Percentiles rank a stretch among this genome's conserved stretches.
Evolutionary conservation across 1,140 invertebrate genomes (phyloP).

Genomic region (Brachionus koreanus): DNA sequence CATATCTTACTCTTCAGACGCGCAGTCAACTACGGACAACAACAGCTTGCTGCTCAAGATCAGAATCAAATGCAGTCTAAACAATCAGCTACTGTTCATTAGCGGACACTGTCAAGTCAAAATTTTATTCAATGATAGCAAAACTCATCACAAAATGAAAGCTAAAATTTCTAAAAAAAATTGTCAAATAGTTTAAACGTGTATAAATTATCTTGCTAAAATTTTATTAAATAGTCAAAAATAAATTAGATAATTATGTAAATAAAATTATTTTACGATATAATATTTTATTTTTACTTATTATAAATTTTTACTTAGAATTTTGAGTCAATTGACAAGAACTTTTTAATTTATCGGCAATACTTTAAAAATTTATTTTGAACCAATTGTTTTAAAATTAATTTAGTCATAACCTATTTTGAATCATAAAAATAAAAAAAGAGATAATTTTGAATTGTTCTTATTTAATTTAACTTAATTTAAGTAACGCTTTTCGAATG

Average conservation of each 20-base stretch:
- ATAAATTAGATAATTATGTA: background rate
- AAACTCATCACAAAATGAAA: background rate
- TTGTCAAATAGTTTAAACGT: background rate
- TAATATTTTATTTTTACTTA: background rate
- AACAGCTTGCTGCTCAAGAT: background rate
- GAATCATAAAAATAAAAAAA: no score
- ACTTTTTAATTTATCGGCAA: no score
- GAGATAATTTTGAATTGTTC: no score
- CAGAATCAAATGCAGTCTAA: conserved; percentile 28
- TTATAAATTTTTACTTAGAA: no score
- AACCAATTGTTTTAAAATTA: no score
- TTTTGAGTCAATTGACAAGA: no score
- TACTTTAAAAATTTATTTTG: no score
- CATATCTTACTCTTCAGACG: conserved; percentile 34
- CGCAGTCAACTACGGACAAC: conserved; percentile 11
- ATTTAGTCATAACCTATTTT: no score
- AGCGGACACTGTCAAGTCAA: background rate
- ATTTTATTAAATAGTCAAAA: background rate
- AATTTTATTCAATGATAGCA: background rate
- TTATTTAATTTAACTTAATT: no score
- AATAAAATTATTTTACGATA: background rate
- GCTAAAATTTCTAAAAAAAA: background rate
- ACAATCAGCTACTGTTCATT: conserved; percentile 14
- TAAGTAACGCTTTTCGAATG: no score
- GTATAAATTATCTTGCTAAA: background rate